phyloP scores from a whole-genome alignment of 2,797 vertebrate species.

The Scolopax rusticola region DNA sequence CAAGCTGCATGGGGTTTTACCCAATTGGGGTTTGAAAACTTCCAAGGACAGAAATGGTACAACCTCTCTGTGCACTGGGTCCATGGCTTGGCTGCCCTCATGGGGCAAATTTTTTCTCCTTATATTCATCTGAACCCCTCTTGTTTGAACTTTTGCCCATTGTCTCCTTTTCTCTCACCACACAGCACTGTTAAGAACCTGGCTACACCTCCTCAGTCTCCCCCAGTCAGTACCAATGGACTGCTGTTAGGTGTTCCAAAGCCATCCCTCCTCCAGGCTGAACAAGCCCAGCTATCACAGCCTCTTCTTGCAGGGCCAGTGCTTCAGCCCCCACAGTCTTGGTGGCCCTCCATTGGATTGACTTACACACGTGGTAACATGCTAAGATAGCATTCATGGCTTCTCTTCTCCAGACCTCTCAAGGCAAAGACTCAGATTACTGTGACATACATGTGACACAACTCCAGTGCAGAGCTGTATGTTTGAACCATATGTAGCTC shows the following conservation, averaged over 20 bases:
- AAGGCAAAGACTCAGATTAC: not conserved
- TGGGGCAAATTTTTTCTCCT: not conserved
- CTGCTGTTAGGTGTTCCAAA: not conserved
- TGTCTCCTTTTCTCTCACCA: not conserved
- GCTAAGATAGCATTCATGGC: not conserved
- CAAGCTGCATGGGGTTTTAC: not conserved
- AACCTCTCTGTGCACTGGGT: not conserved
- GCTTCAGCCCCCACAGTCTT: not conserved
- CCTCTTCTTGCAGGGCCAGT: not conserved
- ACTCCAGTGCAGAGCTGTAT: not conserved
- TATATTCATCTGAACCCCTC: not conserved
- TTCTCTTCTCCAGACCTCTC: not conserved
- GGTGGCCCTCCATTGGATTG: fast-evolving
- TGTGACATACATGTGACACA: not conserved
- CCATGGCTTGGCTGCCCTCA: not conserved
- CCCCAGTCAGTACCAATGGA: fast-evolving
- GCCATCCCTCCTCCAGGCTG: not conserved
- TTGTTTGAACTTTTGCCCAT: not conserved
- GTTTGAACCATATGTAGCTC: not conserved
- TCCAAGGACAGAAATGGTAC: not conserved
- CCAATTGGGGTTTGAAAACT: not conserved
- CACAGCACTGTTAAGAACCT: not conserved
- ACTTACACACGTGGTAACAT: not conserved
- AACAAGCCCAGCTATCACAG: not conserved
- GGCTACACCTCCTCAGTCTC: not conserved